A percentile compares a stretch with the other conserved stretches of the same genome.
These are phyloP conservation scores for Chouioia cunea DNA, from an alignment of 2,888 invertebrate genomes.

Conservation along the genomic window DNA sequence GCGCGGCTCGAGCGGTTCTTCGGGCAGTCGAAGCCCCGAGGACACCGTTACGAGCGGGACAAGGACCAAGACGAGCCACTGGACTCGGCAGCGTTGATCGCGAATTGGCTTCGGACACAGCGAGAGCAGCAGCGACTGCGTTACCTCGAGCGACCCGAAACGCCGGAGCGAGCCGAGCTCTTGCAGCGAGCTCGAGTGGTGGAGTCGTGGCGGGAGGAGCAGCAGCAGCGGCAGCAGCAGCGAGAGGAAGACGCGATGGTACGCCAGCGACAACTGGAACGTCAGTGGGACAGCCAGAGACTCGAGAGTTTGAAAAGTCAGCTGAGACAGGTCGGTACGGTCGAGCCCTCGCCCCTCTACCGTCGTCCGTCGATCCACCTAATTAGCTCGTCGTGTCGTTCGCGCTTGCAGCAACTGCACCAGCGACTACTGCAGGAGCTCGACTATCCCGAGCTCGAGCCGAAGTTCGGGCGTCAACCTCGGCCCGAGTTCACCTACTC, in stretches of 20 bases:
- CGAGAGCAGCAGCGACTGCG: conserved; percentile 12
- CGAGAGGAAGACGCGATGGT: conserved; percentile 2
- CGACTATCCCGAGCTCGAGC: conserved; percentile 41
- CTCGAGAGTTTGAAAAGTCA: too few relatives aligned
- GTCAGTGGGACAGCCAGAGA: conserved; percentile 13
- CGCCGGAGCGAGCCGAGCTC: not conserved
- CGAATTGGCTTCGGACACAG: not conserved
- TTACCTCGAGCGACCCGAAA: too few relatives aligned
- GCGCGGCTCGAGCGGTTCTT: conserved; percentile 55
- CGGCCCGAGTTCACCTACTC: conserved; percentile 60
- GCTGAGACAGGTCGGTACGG: too few relatives aligned
- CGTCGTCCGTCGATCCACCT: too few relatives aligned
- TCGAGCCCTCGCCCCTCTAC: too few relatives aligned
- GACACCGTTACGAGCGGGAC: conserved; percentile 40
- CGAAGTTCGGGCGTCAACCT: conserved; percentile 18
- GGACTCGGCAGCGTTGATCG: not conserved
- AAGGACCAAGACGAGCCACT: not conserved
- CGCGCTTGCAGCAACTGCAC: conserved; percentile 21
- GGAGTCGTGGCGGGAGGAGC: not conserved
- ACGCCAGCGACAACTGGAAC: conserved; percentile 30
- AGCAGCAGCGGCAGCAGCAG: conserved; percentile 12
- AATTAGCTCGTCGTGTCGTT: not conserved
- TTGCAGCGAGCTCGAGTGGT: too few relatives aligned
- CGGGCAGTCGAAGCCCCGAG: conserved; percentile 55
- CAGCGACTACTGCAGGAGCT: conserved; percentile 27